phyloP scores from a whole-genome alignment of 1,140 invertebrate genomes.

The Calephelis nemesis region DNA sequence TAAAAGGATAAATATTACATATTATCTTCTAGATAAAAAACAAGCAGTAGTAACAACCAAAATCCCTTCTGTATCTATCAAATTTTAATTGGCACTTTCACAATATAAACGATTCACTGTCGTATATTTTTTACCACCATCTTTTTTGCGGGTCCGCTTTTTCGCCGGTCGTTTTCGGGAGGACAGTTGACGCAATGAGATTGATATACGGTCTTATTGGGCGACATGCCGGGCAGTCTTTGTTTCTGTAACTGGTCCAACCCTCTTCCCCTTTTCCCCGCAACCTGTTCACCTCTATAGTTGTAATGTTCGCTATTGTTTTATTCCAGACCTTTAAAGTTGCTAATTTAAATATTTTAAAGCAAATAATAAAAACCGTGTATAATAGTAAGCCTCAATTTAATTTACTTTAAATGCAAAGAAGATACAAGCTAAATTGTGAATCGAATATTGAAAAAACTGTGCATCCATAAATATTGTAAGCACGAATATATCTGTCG shows the following conservation, averaged over 20 bases:
- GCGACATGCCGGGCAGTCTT: slow-evolving; percentile 70
- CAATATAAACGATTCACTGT: slow-evolving; percentile 72
- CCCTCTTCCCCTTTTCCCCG: slow-evolving; percentile 40
- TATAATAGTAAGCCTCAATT: too few relatives aligned
- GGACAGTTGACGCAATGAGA: slow-evolving; percentile 70
- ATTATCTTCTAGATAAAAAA: too few relatives aligned
- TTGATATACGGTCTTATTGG: slow-evolving; percentile 75
- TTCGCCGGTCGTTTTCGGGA: slow-evolving; percentile 68
- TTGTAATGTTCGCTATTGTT: slow-evolving; percentile 63
- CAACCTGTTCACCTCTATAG: slow-evolving; percentile 54
- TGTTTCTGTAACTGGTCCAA: slow-evolving; percentile 70
- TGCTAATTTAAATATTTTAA: neutral
- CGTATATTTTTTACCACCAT: slow-evolving; percentile 62
- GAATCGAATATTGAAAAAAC: too few relatives aligned
- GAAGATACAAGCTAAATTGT: too few relatives aligned
- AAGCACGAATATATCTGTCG: too few relatives aligned
- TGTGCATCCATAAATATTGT: too few relatives aligned
- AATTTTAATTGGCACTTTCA: slow-evolving; percentile 77
- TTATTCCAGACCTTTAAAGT: slow-evolving; percentile 54
- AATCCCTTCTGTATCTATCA: slow-evolving; percentile 71
- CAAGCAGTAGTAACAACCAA: slow-evolving; percentile 35
- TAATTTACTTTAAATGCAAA: too few relatives aligned
- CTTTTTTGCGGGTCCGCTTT: slow-evolving; percentile 64
- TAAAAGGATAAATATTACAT: too few relatives aligned
- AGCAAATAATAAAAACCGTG: neutral